Conservation (phyloP, 2,113 vertebrate genomes). For the Hipposideros armiger region DNA sequence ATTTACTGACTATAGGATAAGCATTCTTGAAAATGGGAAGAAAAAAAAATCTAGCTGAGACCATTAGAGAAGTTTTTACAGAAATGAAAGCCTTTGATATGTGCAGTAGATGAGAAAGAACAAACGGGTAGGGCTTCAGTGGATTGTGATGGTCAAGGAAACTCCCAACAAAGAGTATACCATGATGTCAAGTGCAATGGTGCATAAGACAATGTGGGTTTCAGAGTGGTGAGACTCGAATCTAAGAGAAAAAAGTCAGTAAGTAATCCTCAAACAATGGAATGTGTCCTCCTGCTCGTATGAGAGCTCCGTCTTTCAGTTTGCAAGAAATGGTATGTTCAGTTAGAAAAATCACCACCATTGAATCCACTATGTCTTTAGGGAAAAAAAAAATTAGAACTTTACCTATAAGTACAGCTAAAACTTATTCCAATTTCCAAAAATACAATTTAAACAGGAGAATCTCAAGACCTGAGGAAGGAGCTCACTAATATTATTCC, state of each 20-base stretch:
- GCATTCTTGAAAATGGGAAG: neutral
- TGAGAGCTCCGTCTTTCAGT: neutral
- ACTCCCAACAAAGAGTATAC: neutral
- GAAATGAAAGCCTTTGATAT: neutral
- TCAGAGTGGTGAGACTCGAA: neutral
- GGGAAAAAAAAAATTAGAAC: neutral
- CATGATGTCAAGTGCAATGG: neutral
- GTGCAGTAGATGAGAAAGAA: neutral
- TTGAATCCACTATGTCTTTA: neutral
- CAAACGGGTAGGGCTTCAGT: neutral
- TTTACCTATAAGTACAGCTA: neutral
- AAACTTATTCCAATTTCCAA: neutral
- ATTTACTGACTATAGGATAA: neutral
- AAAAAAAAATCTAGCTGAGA: neutral
- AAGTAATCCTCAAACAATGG: neutral
- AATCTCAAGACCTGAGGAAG: neutral
- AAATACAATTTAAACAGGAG: neutral
- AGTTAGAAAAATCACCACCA: neutral
- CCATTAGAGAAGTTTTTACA: neutral
- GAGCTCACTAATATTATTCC: conserved; percentile 24
- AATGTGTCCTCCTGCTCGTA: neutral
- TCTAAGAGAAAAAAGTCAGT: neutral
- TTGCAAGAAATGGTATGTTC: neutral
- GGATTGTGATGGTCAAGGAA: neutral
- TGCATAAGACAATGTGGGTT: rapidly evolving